Evolutionary conservation across 1,140 invertebrate genomes (phyloP).

Genomic region (Archivesica marissinica): DNA sequence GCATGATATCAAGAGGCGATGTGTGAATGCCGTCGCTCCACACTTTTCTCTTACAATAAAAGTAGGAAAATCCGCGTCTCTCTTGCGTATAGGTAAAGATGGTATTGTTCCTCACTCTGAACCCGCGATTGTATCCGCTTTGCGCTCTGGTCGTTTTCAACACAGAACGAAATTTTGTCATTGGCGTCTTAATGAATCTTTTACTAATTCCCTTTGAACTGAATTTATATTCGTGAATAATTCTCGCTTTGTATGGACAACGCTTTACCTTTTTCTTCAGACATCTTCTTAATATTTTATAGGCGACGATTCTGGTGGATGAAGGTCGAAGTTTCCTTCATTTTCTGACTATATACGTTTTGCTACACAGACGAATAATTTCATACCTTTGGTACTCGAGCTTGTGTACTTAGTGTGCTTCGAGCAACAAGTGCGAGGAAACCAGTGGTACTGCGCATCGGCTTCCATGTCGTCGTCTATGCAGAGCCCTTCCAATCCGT

Average conservation of each 20-base stretch:
- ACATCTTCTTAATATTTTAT: too few species aligned
- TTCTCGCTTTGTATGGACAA: background rate
- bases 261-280: background rate
- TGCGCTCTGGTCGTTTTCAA: background rate
- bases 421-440: constrained; percentile 23
- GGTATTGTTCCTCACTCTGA: background rate
- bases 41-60: constrained; percentile 18
- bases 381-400: too few species aligned
- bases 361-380: constrained; percentile 14
- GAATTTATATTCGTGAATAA: background rate
- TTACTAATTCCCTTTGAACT: constrained; percentile 12
- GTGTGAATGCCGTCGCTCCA: constrained; percentile 4
- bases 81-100: constrained; percentile 10
- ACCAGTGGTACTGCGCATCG: constrained; percentile 35
- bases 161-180: background rate
- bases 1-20: constrained; percentile 2
- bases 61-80: background rate
- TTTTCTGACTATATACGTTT: too few species aligned
- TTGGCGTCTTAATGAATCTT: background rate
- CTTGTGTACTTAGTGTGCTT: too few species aligned
- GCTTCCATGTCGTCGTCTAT: too few species aligned
- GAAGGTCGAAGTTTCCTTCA: too few species aligned
- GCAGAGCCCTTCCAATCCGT: constrained; percentile 9
- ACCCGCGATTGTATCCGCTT: background rate
- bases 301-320: too few species aligned